Evolutionary conservation across 1,140 invertebrate species (phyloP).

Genomic region (Neodiprion fabricii): DNA sequence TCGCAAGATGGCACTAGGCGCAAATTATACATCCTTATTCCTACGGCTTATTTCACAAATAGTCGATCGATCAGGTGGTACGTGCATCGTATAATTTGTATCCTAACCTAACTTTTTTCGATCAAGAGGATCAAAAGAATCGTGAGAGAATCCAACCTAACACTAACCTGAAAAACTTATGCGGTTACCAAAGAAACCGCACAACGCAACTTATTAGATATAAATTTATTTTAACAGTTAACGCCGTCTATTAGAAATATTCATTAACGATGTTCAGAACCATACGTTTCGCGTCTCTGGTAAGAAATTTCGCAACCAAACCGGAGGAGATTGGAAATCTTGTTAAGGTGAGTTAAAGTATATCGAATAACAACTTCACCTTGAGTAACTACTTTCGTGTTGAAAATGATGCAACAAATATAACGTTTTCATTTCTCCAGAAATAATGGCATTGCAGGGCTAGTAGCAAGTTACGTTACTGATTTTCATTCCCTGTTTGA

Average conservation of each 20-base stretch:
- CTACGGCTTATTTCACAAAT: too few relatives aligned
- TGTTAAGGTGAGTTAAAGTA: constrained; percentile 41
- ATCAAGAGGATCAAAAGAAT: too few relatives aligned
- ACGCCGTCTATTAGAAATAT: not conserved
- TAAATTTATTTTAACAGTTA: not conserved
- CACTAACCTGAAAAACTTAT: not conserved
- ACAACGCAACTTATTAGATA: not conserved
- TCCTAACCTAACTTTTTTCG: too few relatives aligned
- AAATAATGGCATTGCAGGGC: not conserved
- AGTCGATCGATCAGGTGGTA: too few relatives aligned
- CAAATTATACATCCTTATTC: too few relatives aligned
- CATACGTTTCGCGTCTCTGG: not conserved
- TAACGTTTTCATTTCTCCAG: not conserved
- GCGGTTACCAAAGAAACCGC: not conserved
- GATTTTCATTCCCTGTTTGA: not conserved
- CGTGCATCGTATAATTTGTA: too few relatives aligned
- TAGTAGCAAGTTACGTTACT: not conserved
- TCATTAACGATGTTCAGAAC: constrained; percentile 4
- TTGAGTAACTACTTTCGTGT: not conserved
- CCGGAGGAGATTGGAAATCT: constrained; percentile 43
- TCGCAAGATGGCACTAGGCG: too few relatives aligned
- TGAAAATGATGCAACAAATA: not conserved
- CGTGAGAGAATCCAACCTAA: too few relatives aligned
- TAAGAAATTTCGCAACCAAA: constrained; percentile 37
- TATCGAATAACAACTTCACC: not conserved